Evolutionary conservation across 2,797 vertebrate species (phyloP).

Genomic region (Phalloptychus januarius): DNA sequence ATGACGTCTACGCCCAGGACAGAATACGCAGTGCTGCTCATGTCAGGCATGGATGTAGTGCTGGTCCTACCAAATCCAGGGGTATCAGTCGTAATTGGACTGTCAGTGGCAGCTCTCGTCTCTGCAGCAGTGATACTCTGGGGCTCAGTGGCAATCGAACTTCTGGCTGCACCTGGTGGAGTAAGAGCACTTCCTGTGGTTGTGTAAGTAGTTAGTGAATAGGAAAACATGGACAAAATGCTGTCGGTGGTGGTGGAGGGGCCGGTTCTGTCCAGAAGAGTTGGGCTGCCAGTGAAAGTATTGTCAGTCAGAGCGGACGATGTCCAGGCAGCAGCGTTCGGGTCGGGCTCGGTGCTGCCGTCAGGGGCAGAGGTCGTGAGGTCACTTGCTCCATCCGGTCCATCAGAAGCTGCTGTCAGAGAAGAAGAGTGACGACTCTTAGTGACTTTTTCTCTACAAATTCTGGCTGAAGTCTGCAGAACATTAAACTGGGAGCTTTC

Average conservation of each 20-base stretch:
- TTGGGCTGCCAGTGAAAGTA: neutral
- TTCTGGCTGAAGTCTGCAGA: constrained; percentile 30
- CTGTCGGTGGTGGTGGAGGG: neutral
- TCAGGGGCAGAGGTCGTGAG: constrained; percentile 3
- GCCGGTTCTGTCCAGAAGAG: neutral
- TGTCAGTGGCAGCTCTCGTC: constrained; percentile 15
- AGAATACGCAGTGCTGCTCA: neutral
- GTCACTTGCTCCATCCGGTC: constrained; percentile 62
- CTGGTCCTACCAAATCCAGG: neutral
- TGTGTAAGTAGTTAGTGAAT: constrained; percentile 15
- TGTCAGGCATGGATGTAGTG: constrained; percentile 16
- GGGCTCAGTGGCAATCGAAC: constrained; percentile 15
- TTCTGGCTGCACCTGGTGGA: constrained; percentile 15
- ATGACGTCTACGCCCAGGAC: constrained; percentile 16
- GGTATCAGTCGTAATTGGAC: neutral
- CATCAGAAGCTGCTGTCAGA: constrained; percentile 64
- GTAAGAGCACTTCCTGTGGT: constrained; percentile 11
- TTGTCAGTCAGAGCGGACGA: neutral
- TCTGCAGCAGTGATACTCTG: constrained; percentile 18
- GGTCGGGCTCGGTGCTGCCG: neutral
- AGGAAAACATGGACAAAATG: constrained; percentile 5
- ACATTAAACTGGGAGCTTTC: constrained; percentile 11
- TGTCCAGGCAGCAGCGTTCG: constrained; percentile 2
- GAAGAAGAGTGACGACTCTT: constrained; percentile 65
- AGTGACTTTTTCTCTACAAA: constrained; percentile 41